These are phyloP conservation scores for Creontiades dilutus DNA, from an alignment of 2,888 invertebrate genomes.

Conservation along the genomic window DNA sequence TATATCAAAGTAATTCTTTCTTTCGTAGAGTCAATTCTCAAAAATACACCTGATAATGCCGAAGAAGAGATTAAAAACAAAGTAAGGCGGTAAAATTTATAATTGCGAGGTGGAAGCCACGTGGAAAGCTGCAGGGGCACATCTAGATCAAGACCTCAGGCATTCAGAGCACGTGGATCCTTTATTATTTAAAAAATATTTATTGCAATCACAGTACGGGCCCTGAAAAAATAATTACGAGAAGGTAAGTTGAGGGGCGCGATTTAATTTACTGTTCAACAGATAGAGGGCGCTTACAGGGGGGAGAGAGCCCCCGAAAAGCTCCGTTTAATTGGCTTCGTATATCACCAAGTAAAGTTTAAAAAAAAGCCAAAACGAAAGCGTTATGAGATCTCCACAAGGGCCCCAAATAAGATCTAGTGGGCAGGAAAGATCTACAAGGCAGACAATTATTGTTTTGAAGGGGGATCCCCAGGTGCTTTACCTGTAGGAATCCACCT, in stretches of 20 bases:
- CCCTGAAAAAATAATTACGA: constrained; percentile 68
- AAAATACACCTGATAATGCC: too few relatives aligned
- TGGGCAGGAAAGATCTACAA: constrained; percentile 35
- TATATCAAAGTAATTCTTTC: too few relatives aligned
- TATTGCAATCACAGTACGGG: constrained; percentile 70
- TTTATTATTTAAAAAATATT: constrained; percentile 73
- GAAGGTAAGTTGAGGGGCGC: constrained; percentile 12
- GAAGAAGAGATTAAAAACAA: not conserved
- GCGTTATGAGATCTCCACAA: constrained; percentile 60
- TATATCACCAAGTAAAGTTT: constrained; percentile 55
- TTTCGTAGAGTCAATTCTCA: too few relatives aligned
- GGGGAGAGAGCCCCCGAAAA: constrained; percentile 35
- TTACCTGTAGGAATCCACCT: constrained; percentile 64
- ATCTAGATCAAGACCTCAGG: constrained; percentile 11
- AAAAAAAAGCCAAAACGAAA: not conserved
- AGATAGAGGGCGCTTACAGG: constrained; percentile 57
- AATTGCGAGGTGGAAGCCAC: not conserved
- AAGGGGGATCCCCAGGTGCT: constrained; percentile 55
- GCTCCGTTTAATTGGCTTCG: constrained; percentile 61
- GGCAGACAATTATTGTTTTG: constrained; percentile 66
- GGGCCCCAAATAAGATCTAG: not conserved
- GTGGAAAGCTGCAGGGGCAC: not conserved
- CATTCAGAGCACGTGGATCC: constrained; percentile 72
- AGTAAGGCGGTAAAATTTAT: not conserved
- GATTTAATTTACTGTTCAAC: constrained; percentile 68